Conservation (phyloP, 2,113 vertebrate genomes). For the pig (Sus scrofa) region DNA sequence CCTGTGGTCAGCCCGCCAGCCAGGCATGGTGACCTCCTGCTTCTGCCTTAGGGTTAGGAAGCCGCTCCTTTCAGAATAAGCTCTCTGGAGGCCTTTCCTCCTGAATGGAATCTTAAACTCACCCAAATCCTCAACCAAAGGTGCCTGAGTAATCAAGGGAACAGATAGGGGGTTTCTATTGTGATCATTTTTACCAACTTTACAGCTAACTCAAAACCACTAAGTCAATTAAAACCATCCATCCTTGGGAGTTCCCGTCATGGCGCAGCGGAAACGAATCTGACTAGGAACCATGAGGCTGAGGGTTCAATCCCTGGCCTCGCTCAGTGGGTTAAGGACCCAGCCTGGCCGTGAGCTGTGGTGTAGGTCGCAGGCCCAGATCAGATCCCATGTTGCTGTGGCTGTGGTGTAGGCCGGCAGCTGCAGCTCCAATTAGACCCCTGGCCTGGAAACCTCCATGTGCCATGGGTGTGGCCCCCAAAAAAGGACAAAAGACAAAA, state of each 20-base stretch:
- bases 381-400: too few relatives aligned
- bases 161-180: not conserved
- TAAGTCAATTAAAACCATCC: not conserved
- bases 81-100: not conserved
- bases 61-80: not conserved
- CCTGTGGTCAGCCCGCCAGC: accelerated
- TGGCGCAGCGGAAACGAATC: too few relatives aligned
- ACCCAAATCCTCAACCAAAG: not conserved
- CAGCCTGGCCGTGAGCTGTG: too few relatives aligned
- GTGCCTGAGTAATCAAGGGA: not conserved
- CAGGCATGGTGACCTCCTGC: accelerated
- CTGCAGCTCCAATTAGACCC: too few relatives aligned
- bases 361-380: too few relatives aligned
- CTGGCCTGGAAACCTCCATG: too few relatives aligned
- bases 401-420: too few relatives aligned
- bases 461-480: too few relatives aligned
- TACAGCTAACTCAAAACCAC: slow-evolving; percentile 62
- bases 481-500: too few relatives aligned
- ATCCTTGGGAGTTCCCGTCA: not conserved
- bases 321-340: too few relatives aligned
- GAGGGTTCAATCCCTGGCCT: too few relatives aligned
- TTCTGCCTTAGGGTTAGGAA: not conserved
- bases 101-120: not conserved
- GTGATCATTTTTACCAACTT: slow-evolving; percentile 1
- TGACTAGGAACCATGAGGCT: too few relatives aligned